phyloP scores from a whole-genome alignment of 35 echinoderm and acorn worm species.

The Lytechinus variegatus region DNA sequence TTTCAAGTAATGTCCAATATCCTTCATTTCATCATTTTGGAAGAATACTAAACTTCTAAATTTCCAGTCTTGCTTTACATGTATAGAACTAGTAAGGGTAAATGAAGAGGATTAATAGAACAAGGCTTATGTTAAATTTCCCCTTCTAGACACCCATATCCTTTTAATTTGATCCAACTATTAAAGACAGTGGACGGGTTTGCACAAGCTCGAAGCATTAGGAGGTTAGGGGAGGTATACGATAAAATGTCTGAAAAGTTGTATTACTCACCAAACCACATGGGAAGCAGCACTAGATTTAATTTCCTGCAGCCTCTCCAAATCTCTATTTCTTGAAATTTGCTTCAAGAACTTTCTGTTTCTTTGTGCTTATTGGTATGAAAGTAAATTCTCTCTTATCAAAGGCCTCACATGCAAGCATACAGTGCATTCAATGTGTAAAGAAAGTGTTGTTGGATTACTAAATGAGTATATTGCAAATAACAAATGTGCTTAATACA shows the following conservation, averaged over 20 bases:
- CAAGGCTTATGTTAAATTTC: background rate
- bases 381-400: background rate
- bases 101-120: background rate
- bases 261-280: constrained; percentile 47
- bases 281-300: constrained; percentile 43
- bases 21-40: background rate
- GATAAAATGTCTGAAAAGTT: constrained; percentile 35
- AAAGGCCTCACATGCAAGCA: too few relatives aligned
- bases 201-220: constrained; percentile 21
- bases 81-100: background rate
- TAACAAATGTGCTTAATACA: too few relatives aligned
- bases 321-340: background rate
- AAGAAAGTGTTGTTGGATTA: too few relatives aligned
- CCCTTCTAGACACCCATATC: background rate
- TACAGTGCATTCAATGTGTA: too few relatives aligned
- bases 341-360: background rate
- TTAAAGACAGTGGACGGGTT: background rate
- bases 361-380: background rate
- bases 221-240: constrained; percentile 24
- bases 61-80: background rate
- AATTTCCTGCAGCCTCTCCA: constrained; percentile 17
- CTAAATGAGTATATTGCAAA: too few relatives aligned
- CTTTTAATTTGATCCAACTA: background rate
- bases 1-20: background rate
- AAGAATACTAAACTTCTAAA: background rate